Evolutionary conservation across 1,140 invertebrate species (phyloP).

Genomic region (Ceratitis capitata): DNA sequence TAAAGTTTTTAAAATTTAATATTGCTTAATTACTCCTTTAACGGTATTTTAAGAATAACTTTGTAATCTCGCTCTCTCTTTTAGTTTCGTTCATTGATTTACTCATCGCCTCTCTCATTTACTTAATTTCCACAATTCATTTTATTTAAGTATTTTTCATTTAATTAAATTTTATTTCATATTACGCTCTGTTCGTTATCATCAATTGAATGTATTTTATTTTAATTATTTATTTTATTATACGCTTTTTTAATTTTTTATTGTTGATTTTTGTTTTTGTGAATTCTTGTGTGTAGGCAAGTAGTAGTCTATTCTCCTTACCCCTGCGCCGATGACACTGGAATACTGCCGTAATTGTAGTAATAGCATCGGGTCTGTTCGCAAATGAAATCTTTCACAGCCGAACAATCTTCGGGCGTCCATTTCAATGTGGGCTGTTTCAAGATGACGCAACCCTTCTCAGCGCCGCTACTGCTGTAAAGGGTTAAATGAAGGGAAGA

Average conservation of each 20-base stretch:
- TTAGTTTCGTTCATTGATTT: background rate
- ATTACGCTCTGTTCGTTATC: too few species aligned
- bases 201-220: background rate
- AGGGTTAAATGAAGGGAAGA: background rate
- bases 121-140: too few species aligned
- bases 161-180: background rate
- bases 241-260: conserved; percentile 40
- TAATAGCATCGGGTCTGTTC: conserved; percentile 90
- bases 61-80: background rate
- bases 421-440: conserved; percentile 79
- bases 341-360: conserved; percentile 89
- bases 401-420: conserved; percentile 83
- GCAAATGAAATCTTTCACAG: conserved; percentile 86
- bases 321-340: conserved; percentile 87
- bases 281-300: background rate
- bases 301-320: conserved; percentile 68
- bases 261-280: conserved; percentile 43
- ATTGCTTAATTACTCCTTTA: background rate
- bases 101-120: background rate
- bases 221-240: conserved; percentile 33
- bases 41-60: background rate
- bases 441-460: conserved; percentile 79
- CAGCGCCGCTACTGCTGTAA: conserved; percentile 71
- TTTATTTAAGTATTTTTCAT: background rate
- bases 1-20: conserved; percentile 16